These are phyloP conservation scores for Trypoxylon attenuatum DNA, from an alignment of 2,888 invertebrate species.

Conservation along the genomic window DNA sequence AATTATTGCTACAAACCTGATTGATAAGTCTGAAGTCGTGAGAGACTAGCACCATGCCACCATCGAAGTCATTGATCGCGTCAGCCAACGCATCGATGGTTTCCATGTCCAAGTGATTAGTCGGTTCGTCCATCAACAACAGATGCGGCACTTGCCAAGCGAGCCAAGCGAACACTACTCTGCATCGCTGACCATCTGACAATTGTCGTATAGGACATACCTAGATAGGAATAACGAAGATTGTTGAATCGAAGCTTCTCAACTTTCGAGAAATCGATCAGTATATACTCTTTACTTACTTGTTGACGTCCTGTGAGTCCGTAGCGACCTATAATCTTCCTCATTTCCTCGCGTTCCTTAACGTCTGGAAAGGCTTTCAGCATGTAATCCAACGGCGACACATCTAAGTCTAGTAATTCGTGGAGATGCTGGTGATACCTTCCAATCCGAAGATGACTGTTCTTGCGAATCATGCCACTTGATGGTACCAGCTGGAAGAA, in stretches of 20 bases:
- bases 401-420: constrained; percentile 94
- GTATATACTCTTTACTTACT: too few relatives aligned
- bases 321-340: constrained; percentile 98
- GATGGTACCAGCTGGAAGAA: constrained; percentile 89
- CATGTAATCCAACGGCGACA: constrained; percentile 99
- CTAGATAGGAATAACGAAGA: constrained; percentile 72
- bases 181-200: constrained; percentile 98
- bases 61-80: constrained; percentile 97
- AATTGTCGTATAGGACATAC: constrained; percentile 95
- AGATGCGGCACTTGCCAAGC: constrained; percentile 98
- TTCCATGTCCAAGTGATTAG: constrained; percentile 98
- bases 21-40: constrained; percentile 99
- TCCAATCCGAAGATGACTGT: constrained; percentile 97
- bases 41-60: constrained; percentile 98
- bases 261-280: too few relatives aligned
- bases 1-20: constrained; percentile 81
- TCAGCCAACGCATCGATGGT: constrained; percentile 99
- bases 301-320: constrained; percentile 98
- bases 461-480: constrained; percentile 97
- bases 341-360: constrained; percentile 98
- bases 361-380: constrained; percentile 97
- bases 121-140: constrained; percentile 89
- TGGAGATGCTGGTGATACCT: constrained; percentile 99
- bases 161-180: constrained; percentile 98
- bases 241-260: too few relatives aligned